Evolutionary conservation across 2,888 invertebrate genomes (phyloP).

Genomic region (Melipona beecheii): DNA sequence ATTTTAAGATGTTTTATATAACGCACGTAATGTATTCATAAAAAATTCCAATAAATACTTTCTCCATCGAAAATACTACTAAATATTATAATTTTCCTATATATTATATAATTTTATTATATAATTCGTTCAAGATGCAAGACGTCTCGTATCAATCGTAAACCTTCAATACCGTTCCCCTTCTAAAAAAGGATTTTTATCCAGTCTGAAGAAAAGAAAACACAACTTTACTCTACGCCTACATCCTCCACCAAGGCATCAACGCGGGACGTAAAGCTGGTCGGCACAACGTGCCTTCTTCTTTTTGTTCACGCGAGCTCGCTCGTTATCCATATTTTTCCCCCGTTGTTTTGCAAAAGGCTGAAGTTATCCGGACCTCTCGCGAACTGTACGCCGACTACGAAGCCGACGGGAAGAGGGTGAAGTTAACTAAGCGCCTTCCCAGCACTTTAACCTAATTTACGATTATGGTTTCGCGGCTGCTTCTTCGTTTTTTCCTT

Average conservation of each 20-base stretch:
- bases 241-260: constrained; percentile 11
- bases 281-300: constrained; percentile 46
- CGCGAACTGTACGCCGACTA: constrained; percentile 58
- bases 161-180: neutral
- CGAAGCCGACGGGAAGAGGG: constrained; percentile 39
- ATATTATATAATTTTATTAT: neutral
- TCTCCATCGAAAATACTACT: too few species aligned
- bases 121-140: neutral
- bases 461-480: constrained; percentile 77
- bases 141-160: neutral
- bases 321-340: constrained; percentile 67
- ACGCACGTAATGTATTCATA: too few species aligned
- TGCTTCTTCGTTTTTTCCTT: constrained; percentile 51
- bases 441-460: constrained; percentile 79
- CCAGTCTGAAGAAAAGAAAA: neutral
- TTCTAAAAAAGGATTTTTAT: too few species aligned
- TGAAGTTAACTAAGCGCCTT: constrained; percentile 76
- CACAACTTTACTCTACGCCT: neutral
- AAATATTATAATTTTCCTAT: neutral
- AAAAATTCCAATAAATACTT: too few species aligned
- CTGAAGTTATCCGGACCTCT: constrained; percentile 63
- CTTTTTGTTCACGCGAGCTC: constrained; percentile 24
- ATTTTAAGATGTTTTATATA: too few species aligned
- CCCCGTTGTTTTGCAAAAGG: constrained; percentile 67
- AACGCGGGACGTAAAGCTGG: constrained; percentile 46